phyloP scores from a whole-genome alignment of 2,113 vertebrate genomes.

The Oncorhynchus masou region DNA sequence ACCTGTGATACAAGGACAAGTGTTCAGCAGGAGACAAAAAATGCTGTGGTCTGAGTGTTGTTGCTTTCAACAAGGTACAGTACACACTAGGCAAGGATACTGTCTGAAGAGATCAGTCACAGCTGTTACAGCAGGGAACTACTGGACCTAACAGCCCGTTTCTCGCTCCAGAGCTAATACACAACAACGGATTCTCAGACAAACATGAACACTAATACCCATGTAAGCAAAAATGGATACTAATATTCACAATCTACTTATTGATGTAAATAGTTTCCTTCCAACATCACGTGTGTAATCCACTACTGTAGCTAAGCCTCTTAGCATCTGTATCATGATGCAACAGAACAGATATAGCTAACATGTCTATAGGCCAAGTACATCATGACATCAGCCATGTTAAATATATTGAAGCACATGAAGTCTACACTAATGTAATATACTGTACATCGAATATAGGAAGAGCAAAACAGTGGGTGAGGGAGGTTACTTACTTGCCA shows the following conservation, averaged over 20 bases:
- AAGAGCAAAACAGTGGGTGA: background rate
- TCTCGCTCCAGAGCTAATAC: background rate
- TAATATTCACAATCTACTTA: slow-evolving; percentile 13
- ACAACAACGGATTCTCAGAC: background rate
- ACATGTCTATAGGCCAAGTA: background rate
- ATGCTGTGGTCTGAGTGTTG: background rate
- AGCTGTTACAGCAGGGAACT: background rate
- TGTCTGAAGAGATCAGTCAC: background rate
- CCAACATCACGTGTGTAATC: background rate
- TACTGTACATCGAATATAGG: background rate
- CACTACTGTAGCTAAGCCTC: background rate
- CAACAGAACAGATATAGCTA: background rate
- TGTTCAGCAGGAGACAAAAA: background rate
- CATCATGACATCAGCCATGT: background rate
- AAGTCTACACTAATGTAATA: background rate
- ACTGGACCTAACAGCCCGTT: background rate
- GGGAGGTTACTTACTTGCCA: slow-evolving; percentile 86
- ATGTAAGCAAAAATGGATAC: slow-evolving; percentile 11
- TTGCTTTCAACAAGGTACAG: background rate
- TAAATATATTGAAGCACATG: background rate
- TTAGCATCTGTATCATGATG: background rate
- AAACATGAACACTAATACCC: slow-evolving; percentile 3
- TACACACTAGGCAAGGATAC: too few species aligned
- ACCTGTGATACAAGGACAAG: slow-evolving; percentile 66
- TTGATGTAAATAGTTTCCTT: slow-evolving; percentile 7